Evolutionary conservation across 2,888 invertebrate genomes (phyloP).

Genomic region (Argynnis bischoffii): DNA sequence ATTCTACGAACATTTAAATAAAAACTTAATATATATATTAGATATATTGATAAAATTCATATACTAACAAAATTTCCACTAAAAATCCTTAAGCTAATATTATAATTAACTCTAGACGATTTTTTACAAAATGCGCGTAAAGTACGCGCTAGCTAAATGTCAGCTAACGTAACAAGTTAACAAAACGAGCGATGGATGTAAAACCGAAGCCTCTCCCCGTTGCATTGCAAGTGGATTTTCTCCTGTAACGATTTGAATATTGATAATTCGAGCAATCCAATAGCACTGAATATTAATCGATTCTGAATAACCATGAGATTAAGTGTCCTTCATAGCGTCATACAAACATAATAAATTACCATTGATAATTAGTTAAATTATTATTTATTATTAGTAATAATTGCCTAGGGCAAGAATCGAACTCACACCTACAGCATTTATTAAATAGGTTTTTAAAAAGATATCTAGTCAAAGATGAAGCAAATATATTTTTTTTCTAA

Average conservation of each 20-base stretch:
- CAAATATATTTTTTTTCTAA: too few species aligned
- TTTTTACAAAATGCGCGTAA: constrained; percentile 57
- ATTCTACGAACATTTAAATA: background rate
- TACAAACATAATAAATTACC: too few species aligned
- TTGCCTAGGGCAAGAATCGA: background rate
- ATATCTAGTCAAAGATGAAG: too few species aligned
- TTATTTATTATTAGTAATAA: too few species aligned
- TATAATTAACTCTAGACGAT: constrained; percentile 5
- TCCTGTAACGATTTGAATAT: constrained; percentile 56
- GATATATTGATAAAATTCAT: background rate
- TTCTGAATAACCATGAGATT: constrained; percentile 12
- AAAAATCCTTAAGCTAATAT: background rate
- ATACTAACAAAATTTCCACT: constrained; percentile 24
- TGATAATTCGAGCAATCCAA: constrained; percentile 6
- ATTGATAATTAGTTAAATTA: too few species aligned
- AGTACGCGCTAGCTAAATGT: constrained; percentile 68
- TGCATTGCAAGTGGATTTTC: constrained; percentile 80
- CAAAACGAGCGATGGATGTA: constrained; percentile 63
- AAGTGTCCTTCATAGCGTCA: too few species aligned
- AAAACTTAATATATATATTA: background rate
- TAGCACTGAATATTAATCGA: constrained; percentile 10
- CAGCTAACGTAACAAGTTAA: constrained; percentile 62
- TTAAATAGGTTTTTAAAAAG: background rate
- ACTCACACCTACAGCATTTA: background rate
- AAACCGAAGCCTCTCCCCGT: constrained; percentile 60